Percentiles rank a stretch among this genome's conserved stretches.
phyloP scores from a whole-genome alignment of 1,140 invertebrate genomes.

The Dufourea novaeangliae region DNA sequence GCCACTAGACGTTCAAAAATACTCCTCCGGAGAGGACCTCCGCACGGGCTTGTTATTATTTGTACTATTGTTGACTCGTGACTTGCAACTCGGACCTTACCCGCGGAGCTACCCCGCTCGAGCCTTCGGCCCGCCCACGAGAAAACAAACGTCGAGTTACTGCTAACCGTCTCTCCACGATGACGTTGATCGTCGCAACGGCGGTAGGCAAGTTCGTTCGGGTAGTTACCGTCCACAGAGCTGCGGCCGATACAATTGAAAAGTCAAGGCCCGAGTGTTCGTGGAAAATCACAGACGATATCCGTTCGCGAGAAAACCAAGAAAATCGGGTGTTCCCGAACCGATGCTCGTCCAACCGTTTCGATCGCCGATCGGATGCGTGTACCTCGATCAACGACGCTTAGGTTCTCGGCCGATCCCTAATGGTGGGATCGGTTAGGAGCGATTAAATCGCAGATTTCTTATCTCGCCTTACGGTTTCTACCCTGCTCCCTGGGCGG shows the following conservation, averaged over 20 bases:
- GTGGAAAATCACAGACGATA: too few relatives aligned
- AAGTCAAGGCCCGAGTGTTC: too few relatives aligned
- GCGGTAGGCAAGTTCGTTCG: not conserved
- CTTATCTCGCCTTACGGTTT: conserved; percentile 68
- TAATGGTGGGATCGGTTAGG: conserved; percentile 66
- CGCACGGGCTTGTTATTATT: conserved; percentile 79
- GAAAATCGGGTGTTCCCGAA: conserved; percentile 7
- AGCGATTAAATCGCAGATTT: conserved; percentile 70
- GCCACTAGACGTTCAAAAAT: conserved; percentile 71
- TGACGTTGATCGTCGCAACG: conserved; percentile 42
- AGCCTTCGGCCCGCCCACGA: conserved; percentile 72
- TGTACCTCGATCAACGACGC: conserved; percentile 48
- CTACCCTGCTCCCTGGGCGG: conserved; percentile 71
- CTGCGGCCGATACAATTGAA: too few relatives aligned
- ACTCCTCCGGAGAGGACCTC: conserved; percentile 65
- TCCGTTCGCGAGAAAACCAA: conserved; percentile 20
- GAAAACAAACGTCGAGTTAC: conserved; percentile 74
- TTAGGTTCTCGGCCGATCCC: conserved; percentile 47
- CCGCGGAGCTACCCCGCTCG: conserved; percentile 59
- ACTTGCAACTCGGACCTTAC: conserved; percentile 76
- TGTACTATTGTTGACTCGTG: conserved; percentile 81
- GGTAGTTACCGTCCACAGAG: not conserved
- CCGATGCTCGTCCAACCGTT: conserved; percentile 17
- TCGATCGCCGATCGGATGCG: not conserved
- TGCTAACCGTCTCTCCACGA: conserved; percentile 42